Conservation (phyloP, 2,113 vertebrate species). For the Barbus barbus region DNA sequence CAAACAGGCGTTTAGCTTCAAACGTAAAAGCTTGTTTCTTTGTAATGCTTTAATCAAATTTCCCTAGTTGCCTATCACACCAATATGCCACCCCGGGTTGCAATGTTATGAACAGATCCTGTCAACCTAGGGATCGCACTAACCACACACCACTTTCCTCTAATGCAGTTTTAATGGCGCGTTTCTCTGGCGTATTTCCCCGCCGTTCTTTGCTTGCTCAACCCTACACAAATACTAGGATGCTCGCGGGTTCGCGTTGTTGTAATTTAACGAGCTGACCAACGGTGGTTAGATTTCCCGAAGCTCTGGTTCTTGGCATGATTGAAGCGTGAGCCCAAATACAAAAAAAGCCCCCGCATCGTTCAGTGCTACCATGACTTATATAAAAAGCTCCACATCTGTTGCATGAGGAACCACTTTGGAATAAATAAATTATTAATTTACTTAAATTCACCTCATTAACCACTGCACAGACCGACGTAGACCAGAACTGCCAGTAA, state of each 20-base stretch:
- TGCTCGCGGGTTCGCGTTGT: background rate
- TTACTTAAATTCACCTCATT: background rate
- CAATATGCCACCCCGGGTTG: background rate
- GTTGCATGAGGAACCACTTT: background rate
- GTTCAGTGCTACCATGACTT: background rate
- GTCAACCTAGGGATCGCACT: constrained; percentile 5
- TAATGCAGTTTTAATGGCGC: constrained; percentile 48
- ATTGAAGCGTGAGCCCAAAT: background rate
- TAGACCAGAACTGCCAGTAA: background rate
- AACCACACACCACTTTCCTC: constrained; percentile 11
- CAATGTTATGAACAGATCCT: no score
- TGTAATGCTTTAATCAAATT: background rate
- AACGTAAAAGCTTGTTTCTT: background rate
- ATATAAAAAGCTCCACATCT: constrained; percentile 1
- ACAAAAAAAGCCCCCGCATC: background rate
- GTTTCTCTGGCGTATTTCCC: constrained; percentile 3
- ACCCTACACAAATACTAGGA: constrained; percentile 28
- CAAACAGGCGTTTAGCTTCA: background rate
- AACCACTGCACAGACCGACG: background rate
- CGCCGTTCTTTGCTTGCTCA: constrained; percentile 39
- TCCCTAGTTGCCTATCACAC: background rate
- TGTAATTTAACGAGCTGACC: constrained; percentile 45
- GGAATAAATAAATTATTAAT: background rate
- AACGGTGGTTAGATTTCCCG: constrained; percentile 34
- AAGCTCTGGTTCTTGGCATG: constrained; percentile 40